phyloP scores from a whole-genome alignment of 2,113 vertebrate species.

The Cyanoderma ruficeps region DNA sequence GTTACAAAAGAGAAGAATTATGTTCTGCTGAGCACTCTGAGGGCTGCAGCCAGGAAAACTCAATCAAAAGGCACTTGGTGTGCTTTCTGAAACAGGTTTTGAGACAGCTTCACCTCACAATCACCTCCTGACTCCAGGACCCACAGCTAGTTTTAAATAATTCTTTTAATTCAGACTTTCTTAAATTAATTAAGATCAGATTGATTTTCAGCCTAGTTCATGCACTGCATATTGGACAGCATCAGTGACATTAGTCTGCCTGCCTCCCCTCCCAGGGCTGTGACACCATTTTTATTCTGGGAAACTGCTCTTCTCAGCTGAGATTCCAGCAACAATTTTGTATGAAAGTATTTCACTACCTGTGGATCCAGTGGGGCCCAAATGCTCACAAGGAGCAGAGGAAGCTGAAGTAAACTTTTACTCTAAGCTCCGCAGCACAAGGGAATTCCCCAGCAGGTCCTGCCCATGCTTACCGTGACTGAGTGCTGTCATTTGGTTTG shows the following conservation, averaged over 20 bases:
- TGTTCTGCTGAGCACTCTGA: not conserved
- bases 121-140: not conserved
- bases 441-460: not conserved
- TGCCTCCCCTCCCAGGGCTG: not conserved
- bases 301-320: constrained; percentile 15
- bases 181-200: not conserved
- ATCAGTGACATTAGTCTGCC: not conserved
- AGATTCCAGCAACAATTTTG: constrained; percentile 33
- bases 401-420: constrained; percentile 24
- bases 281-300: not conserved
- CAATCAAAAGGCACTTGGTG: not conserved
- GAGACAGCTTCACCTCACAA: not conserved
- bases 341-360: not conserved
- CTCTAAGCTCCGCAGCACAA: not conserved
- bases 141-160: not conserved
- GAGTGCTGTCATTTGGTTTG: not conserved
- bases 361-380: not conserved
- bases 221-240: accelerated
- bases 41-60: not conserved
- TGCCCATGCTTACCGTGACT: not conserved
- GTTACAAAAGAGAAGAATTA: not conserved
- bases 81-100: not conserved
- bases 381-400: not conserved
- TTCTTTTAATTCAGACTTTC: not conserved
- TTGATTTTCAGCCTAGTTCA: not conserved